Conservation (phyloP, 2,113 vertebrate species). For the Cheilinus undulatus region DNA sequence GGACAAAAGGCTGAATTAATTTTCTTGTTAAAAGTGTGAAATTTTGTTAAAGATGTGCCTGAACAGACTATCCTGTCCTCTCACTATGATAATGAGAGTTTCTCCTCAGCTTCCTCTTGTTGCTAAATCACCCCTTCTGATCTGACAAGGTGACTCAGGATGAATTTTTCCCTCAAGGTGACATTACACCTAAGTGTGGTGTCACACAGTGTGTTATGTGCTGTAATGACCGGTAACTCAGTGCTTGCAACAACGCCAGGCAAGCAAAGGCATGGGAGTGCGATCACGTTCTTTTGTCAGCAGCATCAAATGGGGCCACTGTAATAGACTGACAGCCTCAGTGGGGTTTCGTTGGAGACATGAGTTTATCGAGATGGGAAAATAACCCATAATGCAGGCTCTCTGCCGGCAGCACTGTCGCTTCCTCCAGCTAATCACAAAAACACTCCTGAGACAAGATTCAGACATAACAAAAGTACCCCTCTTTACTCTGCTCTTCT, state of each 20-base stretch:
- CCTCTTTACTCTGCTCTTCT: slow-evolving; percentile 18
- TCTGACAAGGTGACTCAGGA: slow-evolving; percentile 7
- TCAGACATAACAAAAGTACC: slow-evolving; percentile 44
- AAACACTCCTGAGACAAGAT: slow-evolving; percentile 26
- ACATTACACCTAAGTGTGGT: slow-evolving; percentile 71
- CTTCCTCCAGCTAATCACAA: slow-evolving; percentile 53
- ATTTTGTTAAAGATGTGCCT: not conserved
- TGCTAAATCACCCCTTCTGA: slow-evolving; percentile 31
- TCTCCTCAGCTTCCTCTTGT: not conserved
- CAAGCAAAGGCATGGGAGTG: slow-evolving; percentile 41
- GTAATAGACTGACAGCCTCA: slow-evolving; percentile 53
- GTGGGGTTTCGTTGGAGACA: slow-evolving; percentile 35
- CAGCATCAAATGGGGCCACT: slow-evolving; percentile 39
- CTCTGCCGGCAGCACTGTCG: slow-evolving; percentile 27
- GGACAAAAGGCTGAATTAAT: no score
- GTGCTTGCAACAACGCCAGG: slow-evolving; percentile 36
- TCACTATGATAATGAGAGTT: slow-evolving; percentile 6
- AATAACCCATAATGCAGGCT: slow-evolving; percentile 66
- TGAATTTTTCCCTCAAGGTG: slow-evolving; percentile 51
- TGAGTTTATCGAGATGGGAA: slow-evolving; percentile 59
- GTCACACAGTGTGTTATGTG: slow-evolving; percentile 23
- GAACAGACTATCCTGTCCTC: slow-evolving; percentile 31
- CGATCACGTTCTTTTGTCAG: slow-evolving; percentile 60
- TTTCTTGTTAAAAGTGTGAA: no score
- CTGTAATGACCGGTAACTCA: slow-evolving; percentile 32